These are phyloP conservation scores for Heliconius erato DNA, from an alignment of 2,888 invertebrate genomes.

Conservation along the genomic window DNA sequence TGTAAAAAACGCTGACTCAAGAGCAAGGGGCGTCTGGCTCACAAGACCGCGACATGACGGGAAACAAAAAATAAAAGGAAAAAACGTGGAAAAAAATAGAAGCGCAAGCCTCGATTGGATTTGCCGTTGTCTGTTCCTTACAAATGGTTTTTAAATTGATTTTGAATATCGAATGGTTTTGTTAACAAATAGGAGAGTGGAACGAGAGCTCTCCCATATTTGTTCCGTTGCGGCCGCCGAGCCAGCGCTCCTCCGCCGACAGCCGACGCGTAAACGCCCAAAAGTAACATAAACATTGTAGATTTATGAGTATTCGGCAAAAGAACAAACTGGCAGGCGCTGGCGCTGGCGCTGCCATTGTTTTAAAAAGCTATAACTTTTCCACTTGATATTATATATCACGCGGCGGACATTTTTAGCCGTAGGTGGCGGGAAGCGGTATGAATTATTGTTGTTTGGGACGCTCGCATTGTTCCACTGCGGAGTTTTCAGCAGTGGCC, in stretches of 20 bases:
- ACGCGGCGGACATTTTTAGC: constrained; percentile 85
- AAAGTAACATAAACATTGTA: constrained; percentile 49
- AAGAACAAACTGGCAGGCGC: constrained; percentile 65
- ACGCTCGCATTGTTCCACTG: constrained; percentile 81
- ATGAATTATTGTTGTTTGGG: constrained; percentile 86
- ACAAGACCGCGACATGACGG: constrained; percentile 82
- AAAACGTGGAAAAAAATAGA: constrained; percentile 71
- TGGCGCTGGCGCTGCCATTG: constrained; percentile 74
- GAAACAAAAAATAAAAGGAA: constrained; percentile 73
- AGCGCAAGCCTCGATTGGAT: constrained; percentile 80
- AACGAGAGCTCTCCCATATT: constrained; percentile 39
- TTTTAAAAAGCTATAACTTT: constrained; percentile 84
- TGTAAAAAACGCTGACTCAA: constrained; percentile 82
- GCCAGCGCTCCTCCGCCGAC: constrained; percentile 36
- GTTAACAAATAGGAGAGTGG: constrained; percentile 65
- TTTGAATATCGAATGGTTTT: constrained; percentile 76
- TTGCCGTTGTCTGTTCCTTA: constrained; percentile 83
- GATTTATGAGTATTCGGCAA: constrained; percentile 68
- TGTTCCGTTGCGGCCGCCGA: constrained; percentile 31
- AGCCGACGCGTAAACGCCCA: constrained; percentile 55
- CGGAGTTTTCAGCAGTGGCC: constrained; percentile 75
- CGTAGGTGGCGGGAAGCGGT: constrained; percentile 85
- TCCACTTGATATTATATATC: constrained; percentile 84
- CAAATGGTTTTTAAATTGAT: constrained; percentile 84
- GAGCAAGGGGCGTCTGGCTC: constrained; percentile 82